Percentiles rank a stretch among this genome's conserved stretches.
phyloP scores from a whole-genome alignment of 2,113 vertebrate genomes.

The Colaptes auratus region DNA sequence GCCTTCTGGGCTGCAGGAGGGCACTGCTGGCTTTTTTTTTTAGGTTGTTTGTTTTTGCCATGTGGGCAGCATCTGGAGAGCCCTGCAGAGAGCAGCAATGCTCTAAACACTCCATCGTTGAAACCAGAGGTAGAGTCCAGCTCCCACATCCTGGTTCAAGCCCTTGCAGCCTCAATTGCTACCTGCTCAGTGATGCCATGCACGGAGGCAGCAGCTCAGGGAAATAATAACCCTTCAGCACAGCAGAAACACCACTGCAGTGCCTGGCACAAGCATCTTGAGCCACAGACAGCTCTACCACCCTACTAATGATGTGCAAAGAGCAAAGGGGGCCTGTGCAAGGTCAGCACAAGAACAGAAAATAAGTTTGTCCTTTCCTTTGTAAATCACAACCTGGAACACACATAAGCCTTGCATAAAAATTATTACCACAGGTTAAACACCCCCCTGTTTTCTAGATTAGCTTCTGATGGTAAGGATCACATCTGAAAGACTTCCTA shows the following conservation, averaged over 20 bases:
- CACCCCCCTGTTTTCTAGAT: background rate
- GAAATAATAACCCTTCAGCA: background rate
- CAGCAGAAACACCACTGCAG: background rate
- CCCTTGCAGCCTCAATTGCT: background rate
- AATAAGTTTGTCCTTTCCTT: background rate
- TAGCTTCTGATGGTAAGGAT: background rate
- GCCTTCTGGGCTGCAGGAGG: too few species aligned
- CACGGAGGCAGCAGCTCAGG: background rate
- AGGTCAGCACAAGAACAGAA: background rate
- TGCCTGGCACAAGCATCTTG: background rate
- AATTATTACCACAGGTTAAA: background rate
- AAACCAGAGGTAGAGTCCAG: background rate
- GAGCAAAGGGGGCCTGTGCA: background rate
- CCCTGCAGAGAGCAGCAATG: slow-evolving; percentile 57
- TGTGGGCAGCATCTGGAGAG: rapidly evolving
- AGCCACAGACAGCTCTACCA: background rate
- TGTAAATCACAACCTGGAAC: background rate
- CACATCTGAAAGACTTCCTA: background rate
- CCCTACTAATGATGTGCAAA: background rate
- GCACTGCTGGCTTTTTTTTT: too few species aligned
- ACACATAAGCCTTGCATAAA: background rate
- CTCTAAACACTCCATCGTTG: background rate
- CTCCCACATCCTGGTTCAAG: background rate
- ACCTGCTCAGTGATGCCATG: background rate
- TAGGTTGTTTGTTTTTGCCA: too few species aligned